Base-by-base conservation (phyloP, 1,140 invertebrate genomes). In the Prorops nasuta region DNA sequence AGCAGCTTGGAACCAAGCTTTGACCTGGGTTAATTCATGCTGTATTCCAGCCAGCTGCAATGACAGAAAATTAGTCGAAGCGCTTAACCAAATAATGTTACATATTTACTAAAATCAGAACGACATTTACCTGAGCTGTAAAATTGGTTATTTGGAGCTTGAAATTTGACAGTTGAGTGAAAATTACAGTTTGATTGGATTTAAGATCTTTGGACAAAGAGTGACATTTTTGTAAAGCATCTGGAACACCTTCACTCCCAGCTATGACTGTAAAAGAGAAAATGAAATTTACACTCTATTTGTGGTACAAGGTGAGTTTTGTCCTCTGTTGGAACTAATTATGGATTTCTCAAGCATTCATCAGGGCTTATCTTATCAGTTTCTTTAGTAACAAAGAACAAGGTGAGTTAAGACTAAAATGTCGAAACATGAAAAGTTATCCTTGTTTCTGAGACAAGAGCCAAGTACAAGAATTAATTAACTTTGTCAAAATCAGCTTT, bases 161-260 rank as follows among this genome's bases (percentile, higher is more conserved):
- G 20, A 82, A 61, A 47, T 71, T 65, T 0, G 70, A 67, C 3
- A 87, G 63, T 48, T 81, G 74, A 22, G 66, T 68, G 54, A 78
- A 80, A 32, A 87, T 71, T 24, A 76, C 69, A 10, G 79, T 84
- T 36, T 84, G 82, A 62, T 87, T 86, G 31, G 80, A 77, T 36
- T 81, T 80, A 3, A 86, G 70, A 44, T 85, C 81, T 61, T 79
- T 82, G 15, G 83, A 80, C 2, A 83, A 64, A 1, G 82, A 82
- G 64, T 86, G 84, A 56, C 82, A 86, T 58, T 83, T 78, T 63
- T 86, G 84, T 19, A 87, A 54, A 1, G 80, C 81, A 57, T 85
- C 84, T 15, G 82, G 82, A 39, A 86, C 80, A 28, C 79, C 80
- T 64, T 82, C 79, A 66, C 79, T 86, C 47, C 81, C 84, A 31